Evolutionary conservation across 2,888 invertebrate genomes (phyloP).

Genomic region (Ectobius pallidus): DNA sequence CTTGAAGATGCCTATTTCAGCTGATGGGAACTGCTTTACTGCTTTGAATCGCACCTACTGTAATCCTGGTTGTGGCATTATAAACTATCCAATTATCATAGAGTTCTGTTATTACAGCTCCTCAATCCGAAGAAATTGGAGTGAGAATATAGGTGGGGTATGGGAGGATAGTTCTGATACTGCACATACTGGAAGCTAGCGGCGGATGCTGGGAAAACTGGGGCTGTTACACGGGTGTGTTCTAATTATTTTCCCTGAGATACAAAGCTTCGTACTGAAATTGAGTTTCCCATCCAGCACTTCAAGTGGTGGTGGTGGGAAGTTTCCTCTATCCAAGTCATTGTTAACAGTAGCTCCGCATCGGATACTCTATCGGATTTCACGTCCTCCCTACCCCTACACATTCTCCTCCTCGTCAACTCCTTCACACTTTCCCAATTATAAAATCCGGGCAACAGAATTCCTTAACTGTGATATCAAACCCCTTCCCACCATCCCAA

Average conservation of each 20-base stretch:
- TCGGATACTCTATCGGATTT: constrained; percentile 25
- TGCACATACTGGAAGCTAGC: too few species aligned
- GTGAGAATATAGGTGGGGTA: too few species aligned
- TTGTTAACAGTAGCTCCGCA: constrained; percentile 21
- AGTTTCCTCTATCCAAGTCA: constrained; percentile 27
- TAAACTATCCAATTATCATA: too few species aligned
- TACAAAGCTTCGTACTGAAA: constrained; percentile 26
- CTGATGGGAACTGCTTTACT: too few species aligned
- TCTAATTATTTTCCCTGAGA: constrained; percentile 13
- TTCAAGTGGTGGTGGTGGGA: background rate
- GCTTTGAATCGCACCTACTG: too few species aligned
- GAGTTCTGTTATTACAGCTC: too few species aligned
- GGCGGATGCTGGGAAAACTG: background rate
- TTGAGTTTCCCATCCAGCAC: constrained; percentile 26
- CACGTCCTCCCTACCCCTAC: background rate
- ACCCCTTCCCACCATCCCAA: background rate
- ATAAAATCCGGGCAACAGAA: constrained; percentile 28
- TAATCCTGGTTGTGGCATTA: too few species aligned
- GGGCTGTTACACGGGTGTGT: too few species aligned
- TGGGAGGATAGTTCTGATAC: too few species aligned
- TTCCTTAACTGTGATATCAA: constrained; percentile 22
- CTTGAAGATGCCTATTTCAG: too few species aligned
- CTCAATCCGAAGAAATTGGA: too few species aligned
- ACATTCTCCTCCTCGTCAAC: background rate
- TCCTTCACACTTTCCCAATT: constrained; percentile 28